Evolutionary conservation across 2,113 vertebrate species (phyloP).

Genomic region (Raja brachyura): DNA sequence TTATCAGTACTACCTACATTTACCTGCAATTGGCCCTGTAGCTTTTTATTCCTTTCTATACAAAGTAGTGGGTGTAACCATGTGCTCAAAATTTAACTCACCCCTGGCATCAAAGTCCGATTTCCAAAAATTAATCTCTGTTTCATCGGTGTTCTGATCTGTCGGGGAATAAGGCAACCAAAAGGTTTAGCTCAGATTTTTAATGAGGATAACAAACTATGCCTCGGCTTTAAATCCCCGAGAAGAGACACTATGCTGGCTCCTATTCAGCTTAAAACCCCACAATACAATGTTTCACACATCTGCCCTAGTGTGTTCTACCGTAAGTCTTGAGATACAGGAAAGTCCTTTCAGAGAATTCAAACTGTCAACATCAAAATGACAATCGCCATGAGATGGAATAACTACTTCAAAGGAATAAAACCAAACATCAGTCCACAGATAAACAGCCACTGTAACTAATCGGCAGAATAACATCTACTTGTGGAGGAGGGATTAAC

Average conservation of each 20-base stretch:
- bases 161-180: background rate
- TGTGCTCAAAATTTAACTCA: background rate
- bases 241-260: background rate
- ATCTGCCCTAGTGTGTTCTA: background rate
- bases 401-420: background rate
- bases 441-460: background rate
- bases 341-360: background rate
- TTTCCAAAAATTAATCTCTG: slow-evolving; percentile 5
- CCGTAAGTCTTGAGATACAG: background rate
- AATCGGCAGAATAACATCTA: background rate
- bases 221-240: too few species aligned
- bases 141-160: slow-evolving; percentile 11
- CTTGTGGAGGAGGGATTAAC: background rate
- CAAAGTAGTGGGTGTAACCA: background rate
- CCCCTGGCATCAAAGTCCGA: background rate
- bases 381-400: background rate
- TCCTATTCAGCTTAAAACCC: background rate
- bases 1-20: too few species aligned
- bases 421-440: background rate
- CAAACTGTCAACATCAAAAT: background rate
- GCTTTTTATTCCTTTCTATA: background rate
- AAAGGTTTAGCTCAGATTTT: background rate
- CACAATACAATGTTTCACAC: background rate
- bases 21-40: too few species aligned
- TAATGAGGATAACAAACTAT: background rate